Conservation (phyloP, 2,797 vertebrate genomes). For the Lindbergichthys nudifrons region DNA sequence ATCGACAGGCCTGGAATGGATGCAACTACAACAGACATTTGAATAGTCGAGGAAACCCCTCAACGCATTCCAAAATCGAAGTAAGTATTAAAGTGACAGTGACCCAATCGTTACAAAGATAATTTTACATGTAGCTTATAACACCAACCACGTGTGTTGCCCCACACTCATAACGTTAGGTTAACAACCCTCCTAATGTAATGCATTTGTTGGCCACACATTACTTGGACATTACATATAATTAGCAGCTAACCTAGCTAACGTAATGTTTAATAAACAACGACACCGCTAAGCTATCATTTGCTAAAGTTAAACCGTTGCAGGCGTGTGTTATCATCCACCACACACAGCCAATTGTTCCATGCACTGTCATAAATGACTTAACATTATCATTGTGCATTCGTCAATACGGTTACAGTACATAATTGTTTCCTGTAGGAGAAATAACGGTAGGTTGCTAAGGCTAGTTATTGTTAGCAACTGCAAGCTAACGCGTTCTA, state of each 20-base stretch:
- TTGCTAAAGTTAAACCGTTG: not conserved
- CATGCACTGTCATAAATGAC: not conserved
- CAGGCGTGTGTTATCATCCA: not conserved
- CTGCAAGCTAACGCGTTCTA: conserved; percentile 19
- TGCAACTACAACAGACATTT: not conserved
- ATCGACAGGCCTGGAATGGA: not conserved
- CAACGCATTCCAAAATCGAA: not conserved
- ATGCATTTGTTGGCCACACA: not conserved
- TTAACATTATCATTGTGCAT: not conserved
- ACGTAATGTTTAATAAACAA: conserved; percentile 14
- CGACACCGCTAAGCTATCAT: not conserved
- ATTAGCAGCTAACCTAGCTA: not conserved
- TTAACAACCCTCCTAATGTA: not conserved
- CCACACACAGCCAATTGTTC: not conserved
- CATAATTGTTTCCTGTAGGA: not conserved
- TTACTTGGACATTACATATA: not conserved
- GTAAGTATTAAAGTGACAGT: not conserved
- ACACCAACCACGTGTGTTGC: not conserved
- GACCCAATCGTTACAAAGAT: not conserved
- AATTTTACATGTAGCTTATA: not conserved
- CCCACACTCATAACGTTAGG: not conserved
- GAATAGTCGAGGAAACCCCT: not conserved
- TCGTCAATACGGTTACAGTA: not conserved
- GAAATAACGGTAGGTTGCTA: not conserved
- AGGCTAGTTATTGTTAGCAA: conserved; percentile 49